These are phyloP conservation scores for Portevinia maculata DNA, from an alignment of 2,888 invertebrate genomes.

Conservation along the genomic window DNA sequence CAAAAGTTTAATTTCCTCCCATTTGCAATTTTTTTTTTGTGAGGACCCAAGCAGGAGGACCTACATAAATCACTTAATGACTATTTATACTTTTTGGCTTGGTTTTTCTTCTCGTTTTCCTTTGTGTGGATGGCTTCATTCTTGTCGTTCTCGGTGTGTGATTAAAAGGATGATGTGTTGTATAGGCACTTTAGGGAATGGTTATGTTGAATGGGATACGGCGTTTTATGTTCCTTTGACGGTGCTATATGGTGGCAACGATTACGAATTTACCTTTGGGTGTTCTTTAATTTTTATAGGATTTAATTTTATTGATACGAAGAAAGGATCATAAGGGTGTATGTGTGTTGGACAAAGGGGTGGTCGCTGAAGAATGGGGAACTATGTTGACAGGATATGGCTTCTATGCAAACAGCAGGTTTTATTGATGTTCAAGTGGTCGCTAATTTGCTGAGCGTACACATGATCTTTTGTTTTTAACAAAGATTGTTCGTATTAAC, in stretches of 20 bases:
- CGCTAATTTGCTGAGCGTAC: neutral
- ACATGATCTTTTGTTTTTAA: neutral
- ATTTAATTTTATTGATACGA: constrained; percentile 43
- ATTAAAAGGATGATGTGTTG: constrained; percentile 55
- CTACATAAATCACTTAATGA: constrained; percentile 71
- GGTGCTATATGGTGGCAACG: constrained; percentile 31
- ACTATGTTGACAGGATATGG: constrained; percentile 45
- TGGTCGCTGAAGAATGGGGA: constrained; percentile 5
- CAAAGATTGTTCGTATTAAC: constrained; percentile 5
- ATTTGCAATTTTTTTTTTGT: constrained; percentile 39
- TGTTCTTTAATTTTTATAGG: constrained; percentile 50
- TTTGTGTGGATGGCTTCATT: constrained; percentile 8
- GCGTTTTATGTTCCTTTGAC: constrained; percentile 33
- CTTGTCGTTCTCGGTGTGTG: constrained; percentile 30
- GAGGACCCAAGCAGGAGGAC: constrained; percentile 62
- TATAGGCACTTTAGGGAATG: constrained; percentile 2
- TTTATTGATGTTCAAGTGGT: constrained; percentile 15
- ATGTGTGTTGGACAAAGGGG: neutral
- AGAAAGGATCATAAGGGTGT: neutral
- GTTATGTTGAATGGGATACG: constrained; percentile 30
- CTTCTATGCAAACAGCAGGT: constrained; percentile 51
- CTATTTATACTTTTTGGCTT: constrained; percentile 61
- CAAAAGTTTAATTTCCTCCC: constrained; percentile 65
- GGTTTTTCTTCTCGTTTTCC: neutral
- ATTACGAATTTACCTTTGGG: constrained; percentile 35